phyloP scores from a whole-genome alignment of 2,888 invertebrate genomes.

The Sinhomidia bicolor region DNA sequence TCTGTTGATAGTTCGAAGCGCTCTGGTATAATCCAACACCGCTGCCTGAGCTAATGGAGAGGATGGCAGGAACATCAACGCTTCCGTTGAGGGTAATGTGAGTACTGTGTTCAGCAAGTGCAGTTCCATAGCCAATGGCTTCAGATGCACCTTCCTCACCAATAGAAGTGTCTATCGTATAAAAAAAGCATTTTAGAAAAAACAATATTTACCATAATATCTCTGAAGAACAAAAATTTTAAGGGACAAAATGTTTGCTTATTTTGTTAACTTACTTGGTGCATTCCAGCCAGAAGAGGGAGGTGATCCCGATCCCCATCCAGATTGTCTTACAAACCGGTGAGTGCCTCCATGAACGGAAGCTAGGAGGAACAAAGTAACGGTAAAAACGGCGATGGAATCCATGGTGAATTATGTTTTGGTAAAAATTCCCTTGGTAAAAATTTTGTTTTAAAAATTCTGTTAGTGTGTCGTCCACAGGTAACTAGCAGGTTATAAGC shows the following conservation, averaged over 20 bases:
- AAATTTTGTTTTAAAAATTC: too few species aligned
- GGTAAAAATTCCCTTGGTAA: too few species aligned
- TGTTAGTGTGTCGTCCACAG: too few species aligned
- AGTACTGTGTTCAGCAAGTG: constrained; percentile 56
- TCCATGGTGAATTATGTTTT: constrained; percentile 59
- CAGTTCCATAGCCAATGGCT: constrained; percentile 51
- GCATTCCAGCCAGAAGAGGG: too few species aligned
- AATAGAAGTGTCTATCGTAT: background rate
- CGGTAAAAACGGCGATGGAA: background rate
- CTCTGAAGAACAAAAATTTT: background rate
- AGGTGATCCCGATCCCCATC: constrained; percentile 31
- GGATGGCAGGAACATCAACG: constrained; percentile 23
- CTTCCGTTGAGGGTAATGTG: constrained; percentile 36
- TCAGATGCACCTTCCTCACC: constrained; percentile 48
- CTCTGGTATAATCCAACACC: constrained; percentile 53
- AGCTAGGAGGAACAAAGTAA: constrained; percentile 22
- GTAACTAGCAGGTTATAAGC: too few species aligned
- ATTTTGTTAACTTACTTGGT: constrained; percentile 9
- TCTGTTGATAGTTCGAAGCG: constrained; percentile 67
- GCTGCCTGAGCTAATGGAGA: constrained; percentile 47
- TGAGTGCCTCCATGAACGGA: constrained; percentile 52
- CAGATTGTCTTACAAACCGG: constrained; percentile 4
- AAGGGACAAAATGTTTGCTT: background rate
- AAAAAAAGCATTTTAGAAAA: background rate
- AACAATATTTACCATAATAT: background rate